phyloP scores from a whole-genome alignment of 2,888 invertebrate species.

The Pollenia amentaria region DNA sequence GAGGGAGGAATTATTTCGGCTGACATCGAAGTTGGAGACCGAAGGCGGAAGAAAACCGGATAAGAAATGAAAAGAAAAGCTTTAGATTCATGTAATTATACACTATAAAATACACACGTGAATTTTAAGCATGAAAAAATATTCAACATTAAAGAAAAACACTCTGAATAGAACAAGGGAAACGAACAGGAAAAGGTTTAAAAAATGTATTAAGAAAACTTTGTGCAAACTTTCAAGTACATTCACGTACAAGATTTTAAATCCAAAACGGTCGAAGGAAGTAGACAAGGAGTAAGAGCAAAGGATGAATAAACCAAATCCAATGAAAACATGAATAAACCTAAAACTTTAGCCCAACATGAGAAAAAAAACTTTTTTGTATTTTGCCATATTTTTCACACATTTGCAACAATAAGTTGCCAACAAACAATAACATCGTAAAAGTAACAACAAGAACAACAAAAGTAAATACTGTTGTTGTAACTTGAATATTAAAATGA shows the following conservation, averaged over 20 bases:
- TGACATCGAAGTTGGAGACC: background rate
- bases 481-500: conserved; percentile 19
- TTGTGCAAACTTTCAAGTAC: conserved; percentile 69
- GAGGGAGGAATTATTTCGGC: conserved; percentile 18
- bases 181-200: conserved; percentile 17
- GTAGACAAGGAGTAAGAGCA: background rate
- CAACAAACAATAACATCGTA: conserved; percentile 12
- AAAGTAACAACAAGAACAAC: background rate
- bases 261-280: conserved; percentile 20
- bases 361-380: conserved; percentile 49
- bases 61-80: conserved; percentile 34
- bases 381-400: conserved; percentile 28
- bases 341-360: conserved; percentile 63
- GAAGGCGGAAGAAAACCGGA: background rate
- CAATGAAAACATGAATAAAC: conserved; percentile 61
- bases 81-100: conserved; percentile 67
- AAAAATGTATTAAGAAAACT: conserved; percentile 61
- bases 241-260: conserved; percentile 61
- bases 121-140: conserved; percentile 61
- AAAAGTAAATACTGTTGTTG: background rate
- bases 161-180: conserved; percentile 26
- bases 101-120: conserved; percentile 60
- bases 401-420: conserved; percentile 60
- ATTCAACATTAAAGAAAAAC: conserved; percentile 42
- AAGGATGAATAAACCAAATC: conserved; percentile 43